Evolutionary conservation across 1,140 invertebrate species (phyloP), one percentile per base, ranked within the genome.

Genomic region (Nephila pilipes): DNA sequence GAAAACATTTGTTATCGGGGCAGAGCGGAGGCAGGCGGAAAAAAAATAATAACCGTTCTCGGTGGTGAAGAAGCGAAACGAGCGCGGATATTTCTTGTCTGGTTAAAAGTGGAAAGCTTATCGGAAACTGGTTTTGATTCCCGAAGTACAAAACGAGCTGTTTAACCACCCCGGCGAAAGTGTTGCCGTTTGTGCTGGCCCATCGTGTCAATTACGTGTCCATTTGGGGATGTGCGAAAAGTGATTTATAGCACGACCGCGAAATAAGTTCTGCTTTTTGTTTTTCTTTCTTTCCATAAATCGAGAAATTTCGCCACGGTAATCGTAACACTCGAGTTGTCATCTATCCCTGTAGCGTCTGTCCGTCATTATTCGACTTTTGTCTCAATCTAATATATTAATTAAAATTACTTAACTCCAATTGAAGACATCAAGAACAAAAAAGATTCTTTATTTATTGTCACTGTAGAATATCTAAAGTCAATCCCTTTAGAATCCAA

Each of bases 41-140:
- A 10, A 46, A 46, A 46, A 10, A 46, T 10, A 46, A 46, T 46
- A 46, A 46, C 46, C 46, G 46, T 46, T 46, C 8, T 6, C 12
- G 46, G 46, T 46, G 46, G 46, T 46, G 46, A 6, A 36, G 16
- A 36, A 36, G 69, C 25, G 29, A 12, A 32, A 32, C 32, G 25
- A 54, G 29, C 6, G 54, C 16, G 10, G 36, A 81, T 54, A 20
- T n/a, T 81, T 81, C 46, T 36, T 16, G 36, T 54, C 80, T 83
- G 46, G 36, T 54, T 4, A 6, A 38, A 81, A 54, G 38, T 55
- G 5, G 46, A 55, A 55, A 83, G 80, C 25, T 83, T 55, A 83
- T 83, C 25, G 80, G 46, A 54, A 83, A 83, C 80, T 83, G 80
- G 80, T 83, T 65, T 83, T 83, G 12, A 20, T 25, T 25, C 69